Evolutionary conservation across 1,140 invertebrate species (phyloP).

Genomic region (Spodoptera frugiperda): DNA sequence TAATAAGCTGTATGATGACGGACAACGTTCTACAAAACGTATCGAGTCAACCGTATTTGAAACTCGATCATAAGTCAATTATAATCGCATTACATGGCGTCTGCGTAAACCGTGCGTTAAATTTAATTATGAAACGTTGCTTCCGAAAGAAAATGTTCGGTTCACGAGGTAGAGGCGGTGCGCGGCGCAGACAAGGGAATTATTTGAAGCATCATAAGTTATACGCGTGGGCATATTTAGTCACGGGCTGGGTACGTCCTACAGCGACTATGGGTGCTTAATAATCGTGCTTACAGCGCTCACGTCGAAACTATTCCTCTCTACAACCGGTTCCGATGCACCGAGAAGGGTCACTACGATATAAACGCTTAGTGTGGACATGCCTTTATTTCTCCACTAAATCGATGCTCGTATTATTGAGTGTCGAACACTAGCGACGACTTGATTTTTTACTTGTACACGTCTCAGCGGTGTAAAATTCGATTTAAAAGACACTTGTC

Average conservation of each 20-base stretch:
- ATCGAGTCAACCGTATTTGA: constrained; percentile 15
- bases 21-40: constrained; percentile 30
- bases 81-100: constrained; percentile 65
- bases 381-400: constrained; percentile 54
- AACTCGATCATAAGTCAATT: constrained; percentile 65
- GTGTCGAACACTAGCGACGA: constrained; percentile 31
- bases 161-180: constrained; percentile 48
- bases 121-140: constrained; percentile 74
- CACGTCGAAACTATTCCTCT: constrained; percentile 71
- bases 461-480: constrained; percentile 49
- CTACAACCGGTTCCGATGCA: constrained; percentile 72
- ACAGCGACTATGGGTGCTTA: constrained; percentile 64
- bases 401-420: constrained; percentile 44
- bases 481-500: constrained; percentile 49
- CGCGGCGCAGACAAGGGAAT: constrained; percentile 65
- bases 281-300: constrained; percentile 57
- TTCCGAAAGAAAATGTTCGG: constrained; percentile 64
- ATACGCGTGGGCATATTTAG: constrained; percentile 79
- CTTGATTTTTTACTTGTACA: constrained; percentile 46
- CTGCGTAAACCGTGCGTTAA: constrained; percentile 68
- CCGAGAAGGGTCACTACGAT: constrained; percentile 55
- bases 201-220: constrained; percentile 72
- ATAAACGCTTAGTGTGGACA: constrained; percentile 61
- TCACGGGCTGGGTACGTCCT: constrained; percentile 65
- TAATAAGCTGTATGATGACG: constrained; percentile 27